Evolutionary conservation across 2,888 invertebrate genomes (phyloP).

Genomic region (Pachydiplax longipennis): DNA sequence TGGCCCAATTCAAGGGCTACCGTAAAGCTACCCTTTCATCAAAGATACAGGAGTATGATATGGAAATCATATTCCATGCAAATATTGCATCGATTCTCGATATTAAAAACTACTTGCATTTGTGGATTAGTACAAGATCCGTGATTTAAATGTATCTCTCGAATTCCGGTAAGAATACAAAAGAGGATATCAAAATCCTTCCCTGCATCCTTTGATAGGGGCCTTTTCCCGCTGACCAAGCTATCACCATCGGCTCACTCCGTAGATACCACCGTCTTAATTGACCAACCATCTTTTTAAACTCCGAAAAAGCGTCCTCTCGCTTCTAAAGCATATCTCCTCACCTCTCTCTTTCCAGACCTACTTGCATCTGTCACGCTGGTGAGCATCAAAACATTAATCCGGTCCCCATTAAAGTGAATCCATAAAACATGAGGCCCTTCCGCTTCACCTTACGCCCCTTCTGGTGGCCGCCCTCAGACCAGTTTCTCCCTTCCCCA

Average conservation of each 20-base stretch:
- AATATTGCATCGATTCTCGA: too few relatives aligned
- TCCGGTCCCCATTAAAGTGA: constrained; percentile 50
- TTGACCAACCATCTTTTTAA: background rate
- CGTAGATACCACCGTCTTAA: background rate
- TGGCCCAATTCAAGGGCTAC: too few relatives aligned
- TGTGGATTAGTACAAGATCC: too few relatives aligned
- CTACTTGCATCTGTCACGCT: constrained; percentile 45
- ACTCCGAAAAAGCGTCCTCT: background rate
- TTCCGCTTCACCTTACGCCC: constrained; percentile 1
- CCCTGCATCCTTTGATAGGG: background rate
- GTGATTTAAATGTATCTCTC: too few relatives aligned
- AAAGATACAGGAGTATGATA: too few relatives aligned
- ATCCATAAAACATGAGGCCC: constrained; percentile 51
- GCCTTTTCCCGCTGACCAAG: background rate
- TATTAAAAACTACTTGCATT: too few relatives aligned
- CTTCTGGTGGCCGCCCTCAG: background rate
- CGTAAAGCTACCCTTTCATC: too few relatives aligned
- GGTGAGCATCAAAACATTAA: constrained; percentile 51
- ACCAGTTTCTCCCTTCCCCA: background rate
- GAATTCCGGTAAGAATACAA: background rate
- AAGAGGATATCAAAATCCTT: background rate
- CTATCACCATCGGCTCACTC: background rate
- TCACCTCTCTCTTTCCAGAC: background rate
- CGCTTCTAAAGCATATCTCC: background rate
- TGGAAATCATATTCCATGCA: too few relatives aligned